Evolutionary conservation across 2,797 vertebrate genomes (phyloP), one percentile per base, ranked within the genome.

Genomic region (Myoxocephalus aenaeus): DNA sequence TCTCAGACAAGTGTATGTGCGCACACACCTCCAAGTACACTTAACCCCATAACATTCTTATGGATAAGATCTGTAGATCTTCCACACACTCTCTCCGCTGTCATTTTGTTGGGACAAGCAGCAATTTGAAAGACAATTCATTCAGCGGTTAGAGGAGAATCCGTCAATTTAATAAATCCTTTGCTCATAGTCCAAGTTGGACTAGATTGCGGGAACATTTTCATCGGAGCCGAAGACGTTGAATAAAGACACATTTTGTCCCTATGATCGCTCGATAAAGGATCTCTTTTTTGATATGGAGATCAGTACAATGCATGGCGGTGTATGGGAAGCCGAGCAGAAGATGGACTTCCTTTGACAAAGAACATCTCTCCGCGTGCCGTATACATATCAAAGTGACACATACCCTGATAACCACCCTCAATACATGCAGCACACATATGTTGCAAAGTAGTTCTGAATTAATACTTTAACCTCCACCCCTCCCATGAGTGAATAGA

Each of bases 381-480:
- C 65, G 88, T 91, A 83, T 93, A 85, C 77, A 89, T 91, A 94
- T 93, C 92, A 93, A 94, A 94, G 93, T 88, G 88, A 88, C 90
- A 91, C 80, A 90, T 85, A 91, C 81, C 88, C 86, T 87, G 90
- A 91, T 90, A 92, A 88, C 88, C 86, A 80, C 87, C 73, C 81
- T 82, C 87, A 83, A 80, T 84, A 84, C 79, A 79, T 18, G 68
- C 86, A 81, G 76, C 86, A 83, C 89, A 88, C 88, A 86, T 88
- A 89, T 89, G 89, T 89, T 88, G 82, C 87, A 82, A 90, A 90
- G 91, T 91, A 89, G 87, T 88, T 87, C 89, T 82, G 90, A 87
- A 90, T 93, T 94, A 91, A 93, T 92, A 92, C 89, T 80, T 87
- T 87, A 85, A 86, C 85, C 78, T 83, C 61, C 73, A 27, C 78